Evolutionary conservation across 1,140 invertebrate species (phyloP).

Genomic region (Proctacanthus coquilletti): DNA sequence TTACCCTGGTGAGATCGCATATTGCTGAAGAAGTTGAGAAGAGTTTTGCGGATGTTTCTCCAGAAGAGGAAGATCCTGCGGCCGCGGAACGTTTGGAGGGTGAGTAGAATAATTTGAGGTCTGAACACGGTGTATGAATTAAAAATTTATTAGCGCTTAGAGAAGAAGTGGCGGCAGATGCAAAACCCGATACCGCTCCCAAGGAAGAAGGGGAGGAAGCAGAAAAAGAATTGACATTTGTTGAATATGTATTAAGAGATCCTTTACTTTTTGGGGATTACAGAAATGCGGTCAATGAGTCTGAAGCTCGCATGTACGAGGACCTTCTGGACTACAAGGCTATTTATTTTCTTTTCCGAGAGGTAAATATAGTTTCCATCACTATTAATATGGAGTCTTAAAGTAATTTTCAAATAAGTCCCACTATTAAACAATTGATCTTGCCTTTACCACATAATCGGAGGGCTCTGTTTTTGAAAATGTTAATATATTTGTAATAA

Average conservation of each 20-base stretch:
- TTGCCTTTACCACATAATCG: too few relatives aligned
- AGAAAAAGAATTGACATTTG: constrained; percentile 10
- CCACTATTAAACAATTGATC: too few relatives aligned
- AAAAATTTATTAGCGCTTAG: too few relatives aligned
- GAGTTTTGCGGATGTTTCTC: constrained; percentile 34
- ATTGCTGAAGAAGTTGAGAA: constrained; percentile 34
- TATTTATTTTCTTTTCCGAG: constrained; percentile 66
- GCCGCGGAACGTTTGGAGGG: too few relatives aligned
- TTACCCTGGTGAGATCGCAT: constrained; percentile 21
- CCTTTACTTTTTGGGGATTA: constrained; percentile 80
- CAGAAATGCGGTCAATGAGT: constrained; percentile 62
- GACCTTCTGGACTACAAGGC: constrained; percentile 80
- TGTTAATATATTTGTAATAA: too few relatives aligned
- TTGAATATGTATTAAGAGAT: constrained; percentile 45
- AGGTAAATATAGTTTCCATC: constrained; percentile 35
- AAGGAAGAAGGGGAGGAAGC: neutral
- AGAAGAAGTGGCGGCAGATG: too few relatives aligned
- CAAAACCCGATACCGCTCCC: neutral
- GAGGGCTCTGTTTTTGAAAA: too few relatives aligned
- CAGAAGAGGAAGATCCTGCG: too few relatives aligned
- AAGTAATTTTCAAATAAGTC: neutral
- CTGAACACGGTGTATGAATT: too few relatives aligned
- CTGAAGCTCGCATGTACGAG: constrained; percentile 66
- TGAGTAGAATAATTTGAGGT: too few relatives aligned
- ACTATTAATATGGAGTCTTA: neutral